A percentile compares a stretch with the other conserved stretches of the same genome.
These are phyloP conservation scores for Orestias chungarensis DNA, from an alignment of 2,797 vertebrate species.

Conservation along the genomic window DNA sequence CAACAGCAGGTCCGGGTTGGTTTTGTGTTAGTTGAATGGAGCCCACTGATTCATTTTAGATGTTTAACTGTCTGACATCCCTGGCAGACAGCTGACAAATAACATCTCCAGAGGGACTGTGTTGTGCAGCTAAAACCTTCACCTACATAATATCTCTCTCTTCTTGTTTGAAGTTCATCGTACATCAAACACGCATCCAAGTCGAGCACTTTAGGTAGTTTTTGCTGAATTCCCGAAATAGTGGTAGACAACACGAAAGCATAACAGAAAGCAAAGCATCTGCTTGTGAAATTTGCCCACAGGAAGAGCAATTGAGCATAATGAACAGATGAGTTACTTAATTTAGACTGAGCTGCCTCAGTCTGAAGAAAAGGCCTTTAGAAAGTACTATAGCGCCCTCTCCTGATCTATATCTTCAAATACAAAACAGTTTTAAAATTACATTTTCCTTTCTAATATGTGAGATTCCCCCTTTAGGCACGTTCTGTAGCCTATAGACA, in stretches of 20 bases:
- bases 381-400: conserved; percentile 42
- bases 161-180: background rate
- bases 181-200: background rate
- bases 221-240: background rate
- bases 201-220: background rate
- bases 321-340: conserved; percentile 28
- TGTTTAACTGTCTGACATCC: conserved; percentile 35
- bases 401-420: conserved; percentile 36
- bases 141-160: background rate
- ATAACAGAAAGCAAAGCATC: conserved; percentile 27
- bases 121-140: background rate
- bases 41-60: conserved; percentile 22
- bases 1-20: conserved; percentile 33
- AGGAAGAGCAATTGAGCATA: conserved; percentile 24
- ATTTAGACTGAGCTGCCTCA: conserved; percentile 4
- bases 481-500: background rate
- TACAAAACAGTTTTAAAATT: conserved; percentile 9
- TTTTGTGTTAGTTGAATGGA: conserved; percentile 15
- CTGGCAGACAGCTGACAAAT: conserved; percentile 19
- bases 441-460: background rate
- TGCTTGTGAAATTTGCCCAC: conserved; percentile 27
- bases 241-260: background rate
- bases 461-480: background rate
- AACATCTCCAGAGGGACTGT: conserved; percentile 13
- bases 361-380: background rate